These are phyloP conservation scores for Sitta carolinensis DNA, from an alignment of 2,797 vertebrate species.

Conservation along the genomic window DNA sequence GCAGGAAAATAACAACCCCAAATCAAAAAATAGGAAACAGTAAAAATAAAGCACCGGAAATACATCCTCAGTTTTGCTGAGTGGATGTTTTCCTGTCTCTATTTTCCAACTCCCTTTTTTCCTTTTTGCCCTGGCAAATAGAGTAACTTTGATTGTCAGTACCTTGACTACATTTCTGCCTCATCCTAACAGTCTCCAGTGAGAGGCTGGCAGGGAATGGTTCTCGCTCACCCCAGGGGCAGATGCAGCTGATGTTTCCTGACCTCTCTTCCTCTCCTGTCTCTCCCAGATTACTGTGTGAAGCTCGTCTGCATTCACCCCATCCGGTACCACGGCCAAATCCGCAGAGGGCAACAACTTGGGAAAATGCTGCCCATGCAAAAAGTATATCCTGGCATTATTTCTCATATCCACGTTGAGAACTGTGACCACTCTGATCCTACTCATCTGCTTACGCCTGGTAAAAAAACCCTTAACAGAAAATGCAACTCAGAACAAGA, in stretches of 20 bases:
- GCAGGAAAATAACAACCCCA: neutral
- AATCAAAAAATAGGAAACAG: neutral
- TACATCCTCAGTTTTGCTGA: neutral
- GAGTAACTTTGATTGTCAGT: neutral
- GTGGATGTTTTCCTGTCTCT: neutral
- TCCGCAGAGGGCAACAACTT: conserved; percentile 74
- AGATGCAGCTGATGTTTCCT: neutral
- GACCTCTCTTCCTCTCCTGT: neutral
- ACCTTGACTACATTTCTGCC: neutral
- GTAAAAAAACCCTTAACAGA: neutral
- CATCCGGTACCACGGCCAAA: conserved; percentile 69
- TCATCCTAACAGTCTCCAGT: neutral
- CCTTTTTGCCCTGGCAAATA: neutral
- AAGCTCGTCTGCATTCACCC: conserved; percentile 84
- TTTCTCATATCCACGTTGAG: conserved; percentile 82
- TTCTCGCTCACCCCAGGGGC: neutral
- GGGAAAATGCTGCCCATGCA: conserved; percentile 82
- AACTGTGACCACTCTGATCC: conserved; percentile 81
- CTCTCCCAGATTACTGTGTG: conserved; percentile 77
- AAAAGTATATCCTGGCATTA: conserved; percentile 78
- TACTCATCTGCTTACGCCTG: conserved; percentile 13
- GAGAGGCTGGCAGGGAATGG: neutral
- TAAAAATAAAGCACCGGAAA: neutral
- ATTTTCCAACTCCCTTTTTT: neutral
- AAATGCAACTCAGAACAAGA: neutral